Conservation (phyloP, 2,888 invertebrate genomes). For the Platerodrilus igneus region DNA sequence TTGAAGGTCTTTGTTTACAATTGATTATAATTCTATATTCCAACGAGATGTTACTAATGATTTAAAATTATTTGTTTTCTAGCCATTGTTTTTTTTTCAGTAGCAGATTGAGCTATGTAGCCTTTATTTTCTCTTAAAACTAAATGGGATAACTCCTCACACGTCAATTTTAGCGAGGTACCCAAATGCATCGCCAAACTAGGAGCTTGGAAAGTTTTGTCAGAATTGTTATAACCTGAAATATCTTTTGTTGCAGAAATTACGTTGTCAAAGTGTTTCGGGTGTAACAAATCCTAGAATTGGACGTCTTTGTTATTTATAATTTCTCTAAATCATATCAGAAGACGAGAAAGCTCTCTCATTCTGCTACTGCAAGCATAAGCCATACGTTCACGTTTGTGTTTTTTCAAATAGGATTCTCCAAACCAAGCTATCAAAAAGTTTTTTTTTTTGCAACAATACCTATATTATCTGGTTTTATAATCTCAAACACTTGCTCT, state of each 20-base stretch:
- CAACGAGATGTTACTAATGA: conserved; percentile 7
- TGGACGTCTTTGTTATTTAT: no score
- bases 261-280: no score
- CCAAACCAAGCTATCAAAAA: conserved; percentile 26
- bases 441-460: conserved; percentile 26
- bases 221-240: conserved; percentile 16
- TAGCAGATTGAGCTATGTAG: conserved; percentile 12
- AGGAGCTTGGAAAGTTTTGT: conserved; percentile 22
- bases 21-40: conserved; percentile 7
- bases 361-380: conserved; percentile 28
- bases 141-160: conserved; percentile 15
- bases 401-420: conserved; percentile 29
- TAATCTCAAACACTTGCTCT: conserved; percentile 22
- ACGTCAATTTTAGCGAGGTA: conserved; percentile 17
- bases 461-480: conserved; percentile 26
- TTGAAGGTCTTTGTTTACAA: conserved; percentile 16
- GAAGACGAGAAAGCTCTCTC: conserved; percentile 26
- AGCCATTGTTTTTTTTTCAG: conserved; percentile 5
- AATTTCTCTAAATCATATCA: no score
- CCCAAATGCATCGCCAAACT: conserved; percentile 23
- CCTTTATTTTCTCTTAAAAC: conserved; percentile 13
- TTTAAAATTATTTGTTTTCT: conserved; percentile 12
- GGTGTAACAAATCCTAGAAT: no score
- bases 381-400: conserved; percentile 24
- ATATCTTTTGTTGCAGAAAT: conserved; percentile 18